These are phyloP conservation scores for Siniperca obscura DNA, from an alignment of 2,797 vertebrate species.

Conservation along the genomic window DNA sequence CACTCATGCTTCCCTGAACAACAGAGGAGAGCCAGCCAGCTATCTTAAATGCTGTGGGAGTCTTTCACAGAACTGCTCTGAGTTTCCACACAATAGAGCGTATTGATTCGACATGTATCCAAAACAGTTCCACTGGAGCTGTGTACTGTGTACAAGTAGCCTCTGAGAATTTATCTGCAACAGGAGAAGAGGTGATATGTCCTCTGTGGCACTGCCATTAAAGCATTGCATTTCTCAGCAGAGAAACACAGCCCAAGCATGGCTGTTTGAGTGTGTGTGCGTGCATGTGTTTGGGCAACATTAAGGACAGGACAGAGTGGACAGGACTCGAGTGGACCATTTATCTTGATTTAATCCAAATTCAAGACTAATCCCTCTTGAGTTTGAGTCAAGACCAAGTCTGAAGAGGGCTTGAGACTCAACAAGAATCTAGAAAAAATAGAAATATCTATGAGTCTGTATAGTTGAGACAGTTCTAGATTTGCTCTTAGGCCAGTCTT, in stretches of 20 bases:
- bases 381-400: background rate
- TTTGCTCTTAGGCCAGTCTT: background rate
- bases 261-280: constrained; percentile 13
- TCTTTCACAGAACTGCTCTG: constrained; percentile 59
- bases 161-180: constrained; percentile 57
- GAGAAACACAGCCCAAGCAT: constrained; percentile 27
- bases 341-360: background rate
- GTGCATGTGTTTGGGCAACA: background rate
- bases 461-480: background rate
- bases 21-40: constrained; percentile 53
- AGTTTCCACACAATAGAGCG: constrained; percentile 72
- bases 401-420: background rate
- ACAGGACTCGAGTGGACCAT: background rate
- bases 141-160: constrained; percentile 33
- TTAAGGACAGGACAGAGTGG: background rate
- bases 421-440: background rate
- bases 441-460: background rate
- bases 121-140: constrained; percentile 59
- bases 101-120: constrained; percentile 72
- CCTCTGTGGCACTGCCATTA: constrained; percentile 61
- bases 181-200: constrained; percentile 60
- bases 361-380: background rate
- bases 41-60: constrained; percentile 65
- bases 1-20: constrained; percentile 64
- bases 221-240: constrained; percentile 62